Evolutionary conservation across 2,888 invertebrate species (phyloP), one percentile per base, ranked within the genome.

Genomic region (Holacanthella duospinosa): DNA sequence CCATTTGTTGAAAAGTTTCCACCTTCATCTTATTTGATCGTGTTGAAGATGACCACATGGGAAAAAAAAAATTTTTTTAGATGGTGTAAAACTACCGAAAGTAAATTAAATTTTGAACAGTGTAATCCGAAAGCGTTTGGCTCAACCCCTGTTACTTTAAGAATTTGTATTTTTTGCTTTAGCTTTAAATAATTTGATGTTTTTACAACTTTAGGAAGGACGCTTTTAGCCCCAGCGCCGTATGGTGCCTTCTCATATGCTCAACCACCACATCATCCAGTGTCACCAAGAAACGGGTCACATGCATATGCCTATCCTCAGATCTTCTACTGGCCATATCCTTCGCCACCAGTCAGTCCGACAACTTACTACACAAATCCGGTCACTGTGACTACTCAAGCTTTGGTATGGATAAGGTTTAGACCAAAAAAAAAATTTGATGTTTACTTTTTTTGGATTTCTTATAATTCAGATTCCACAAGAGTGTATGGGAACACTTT

Each of bases 291-390:
- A 25, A 69, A 69, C 63, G 66, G 67, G 4, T 16, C 48, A 16
- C 48, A 48, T 21, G 16, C 48, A 21, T 69, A 68, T 63, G 63
- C 64, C 16, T 76, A 74, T 66, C 77, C 79, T 29, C 81, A 81
- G 3, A 80, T 83, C 53, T 86, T 93, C 73, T 93, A 93, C 80
- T 94, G 93, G 93, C 88, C 89, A 0, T 93, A 93, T 80, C 93
- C 93, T 56, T 92, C 92, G 74, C 93, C 93, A 44, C 93, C 93
- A 0, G 92, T 93, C 24, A 93, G 93, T 54, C 93, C 93, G 0
- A 92, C 92, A 44, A 88, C 86, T 74, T 89, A 89, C 78, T 89
- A 86, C 75, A 86, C 86, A 66, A 83, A 84, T 1, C 54, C 64
- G 16, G 57, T 60, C 43, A 58, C 68, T 62, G 57, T 66, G 53